Conservation (phyloP, 2,113 vertebrate species). For the Nesogale talazaci region DNA sequence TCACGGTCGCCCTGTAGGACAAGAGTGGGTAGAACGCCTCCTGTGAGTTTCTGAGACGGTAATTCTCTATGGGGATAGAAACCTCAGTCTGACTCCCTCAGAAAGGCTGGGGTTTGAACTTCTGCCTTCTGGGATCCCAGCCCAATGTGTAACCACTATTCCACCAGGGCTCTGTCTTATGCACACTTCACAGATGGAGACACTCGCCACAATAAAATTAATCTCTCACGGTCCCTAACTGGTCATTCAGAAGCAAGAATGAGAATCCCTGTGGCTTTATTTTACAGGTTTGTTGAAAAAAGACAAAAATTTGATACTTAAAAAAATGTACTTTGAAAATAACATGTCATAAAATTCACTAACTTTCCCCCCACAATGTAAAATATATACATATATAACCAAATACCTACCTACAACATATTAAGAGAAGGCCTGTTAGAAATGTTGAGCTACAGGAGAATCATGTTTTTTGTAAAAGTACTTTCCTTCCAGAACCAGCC, state of each 20-base stretch:
- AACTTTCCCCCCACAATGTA: conserved; percentile 11
- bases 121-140: no score
- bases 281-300: neutral
- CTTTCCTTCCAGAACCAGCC: conserved; percentile 41
- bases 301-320: conserved; percentile 5
- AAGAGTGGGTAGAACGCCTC: neutral
- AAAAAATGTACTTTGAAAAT: conserved; percentile 48
- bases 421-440: conserved; percentile 58
- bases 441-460: conserved; percentile 63
- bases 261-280: neutral
- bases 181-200: neutral
- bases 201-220: neutral
- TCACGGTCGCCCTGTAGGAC: neutral
- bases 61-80: no score
- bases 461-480: conserved; percentile 54
- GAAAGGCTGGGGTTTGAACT: no score
- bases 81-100: no score
- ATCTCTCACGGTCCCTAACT: neutral
- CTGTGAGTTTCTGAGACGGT: no score
- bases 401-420: conserved; percentile 3
- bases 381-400: neutral
- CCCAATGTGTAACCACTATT: no score
- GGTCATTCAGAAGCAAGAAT: neutral
- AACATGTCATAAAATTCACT: neutral
- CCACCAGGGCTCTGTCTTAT: no score